Evolutionary conservation across 1,140 invertebrate species (phyloP).

Genomic region (Pseudomyrmex gracilis): DNA sequence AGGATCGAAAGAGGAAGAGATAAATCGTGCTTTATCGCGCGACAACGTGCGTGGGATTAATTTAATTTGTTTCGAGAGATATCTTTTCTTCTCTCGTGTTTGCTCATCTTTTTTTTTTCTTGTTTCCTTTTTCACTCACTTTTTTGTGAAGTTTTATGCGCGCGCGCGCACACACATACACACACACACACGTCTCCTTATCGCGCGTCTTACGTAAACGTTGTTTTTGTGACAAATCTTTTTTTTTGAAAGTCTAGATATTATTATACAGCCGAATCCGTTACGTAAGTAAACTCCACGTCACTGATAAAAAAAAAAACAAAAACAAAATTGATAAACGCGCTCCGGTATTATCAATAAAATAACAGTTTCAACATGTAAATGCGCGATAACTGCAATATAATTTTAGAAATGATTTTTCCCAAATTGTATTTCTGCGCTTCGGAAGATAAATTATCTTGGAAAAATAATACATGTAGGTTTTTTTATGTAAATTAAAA

Average conservation of each 20-base stretch:
- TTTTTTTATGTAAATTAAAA: too few species aligned
- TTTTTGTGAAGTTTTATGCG: not conserved
- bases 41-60: slow-evolving; percentile 18
- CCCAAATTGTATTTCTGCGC: too few species aligned
- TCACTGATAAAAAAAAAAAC: not conserved
- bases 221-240: slow-evolving; percentile 8
- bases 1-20: slow-evolving; percentile 45
- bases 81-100: not conserved
- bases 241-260: not conserved
- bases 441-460: too few species aligned
- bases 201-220: slow-evolving; percentile 10
- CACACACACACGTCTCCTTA: not conserved
- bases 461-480: too few species aligned
- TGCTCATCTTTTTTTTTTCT: too few species aligned
- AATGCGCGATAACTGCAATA: too few species aligned
- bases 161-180: too few species aligned
- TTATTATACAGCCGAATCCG: not conserved
- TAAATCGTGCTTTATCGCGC: slow-evolving; percentile 41
- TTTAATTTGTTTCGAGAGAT: slow-evolving; percentile 10
- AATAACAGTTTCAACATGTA: too few species aligned
- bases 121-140: not conserved
- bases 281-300: slow-evolving; percentile 9
- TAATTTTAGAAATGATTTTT: too few species aligned
- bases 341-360: too few species aligned
- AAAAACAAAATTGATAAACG: too few species aligned